Evolutionary conservation across 2,113 vertebrate species (phyloP).

Genomic region (Corythoichthys intestinalis): DNA sequence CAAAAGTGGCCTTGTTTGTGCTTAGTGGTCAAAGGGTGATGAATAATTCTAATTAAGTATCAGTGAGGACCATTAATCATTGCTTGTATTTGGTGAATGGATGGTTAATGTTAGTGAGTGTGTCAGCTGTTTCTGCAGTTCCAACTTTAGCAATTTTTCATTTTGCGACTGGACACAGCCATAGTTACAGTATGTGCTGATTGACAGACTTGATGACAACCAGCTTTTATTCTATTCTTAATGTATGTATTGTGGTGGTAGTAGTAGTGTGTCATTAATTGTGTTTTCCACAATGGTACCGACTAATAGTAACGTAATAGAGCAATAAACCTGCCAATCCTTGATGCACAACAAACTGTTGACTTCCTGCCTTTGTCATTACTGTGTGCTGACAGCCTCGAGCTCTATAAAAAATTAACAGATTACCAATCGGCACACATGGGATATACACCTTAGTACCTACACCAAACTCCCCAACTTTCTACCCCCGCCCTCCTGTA

Average conservation of each 20-base stretch:
- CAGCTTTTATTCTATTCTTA: slow-evolving; percentile 3
- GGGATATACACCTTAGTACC: slow-evolving; percentile 23
- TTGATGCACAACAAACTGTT: slow-evolving; percentile 45
- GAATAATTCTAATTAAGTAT: not conserved
- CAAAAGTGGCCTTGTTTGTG: not conserved
- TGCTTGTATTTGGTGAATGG: not conserved
- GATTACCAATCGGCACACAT: slow-evolving; percentile 44
- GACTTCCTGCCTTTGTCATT: slow-evolving; percentile 55
- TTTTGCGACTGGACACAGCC: no score
- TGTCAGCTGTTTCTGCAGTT: not conserved
- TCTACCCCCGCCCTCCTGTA: slow-evolving; percentile 23
- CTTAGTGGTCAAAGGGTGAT: not conserved
- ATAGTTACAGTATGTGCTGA: not conserved
- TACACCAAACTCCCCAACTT: slow-evolving; percentile 21
- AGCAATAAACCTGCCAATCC: slow-evolving; percentile 57
- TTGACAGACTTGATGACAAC: slow-evolving; percentile 16
- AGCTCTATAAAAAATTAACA: slow-evolving; percentile 40
- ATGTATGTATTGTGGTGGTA: slow-evolving; percentile 10
- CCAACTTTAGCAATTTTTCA: no score
- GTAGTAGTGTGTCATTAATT: slow-evolving; percentile 19
- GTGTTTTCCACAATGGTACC: slow-evolving; percentile 44
- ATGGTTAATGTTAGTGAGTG: not conserved
- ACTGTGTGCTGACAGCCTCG: slow-evolving; percentile 34
- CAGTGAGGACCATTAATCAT: not conserved
- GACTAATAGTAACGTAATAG: slow-evolving; percentile 34